A percentile compares a stretch with the other conserved stretches of the same genome.
phyloP scores from a whole-genome alignment of 2,797 vertebrate genomes.

The Novumbra hubbsi region DNA sequence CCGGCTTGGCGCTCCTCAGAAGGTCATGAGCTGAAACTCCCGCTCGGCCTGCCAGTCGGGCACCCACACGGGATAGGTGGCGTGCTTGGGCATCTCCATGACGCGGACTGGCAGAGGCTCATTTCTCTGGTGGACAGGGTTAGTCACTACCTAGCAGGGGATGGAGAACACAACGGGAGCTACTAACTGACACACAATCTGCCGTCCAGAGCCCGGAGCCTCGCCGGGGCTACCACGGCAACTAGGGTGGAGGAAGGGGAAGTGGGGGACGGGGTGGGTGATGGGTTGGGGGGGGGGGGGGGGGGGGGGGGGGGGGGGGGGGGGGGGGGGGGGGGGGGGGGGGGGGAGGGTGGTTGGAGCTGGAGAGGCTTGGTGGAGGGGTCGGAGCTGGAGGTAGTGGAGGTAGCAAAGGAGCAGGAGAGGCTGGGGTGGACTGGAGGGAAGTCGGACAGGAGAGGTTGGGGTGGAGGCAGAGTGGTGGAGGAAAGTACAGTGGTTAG shows the following conservation, averaged over 20 bases:
- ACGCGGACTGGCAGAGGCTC: slow-evolving; percentile 77
- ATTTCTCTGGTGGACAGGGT: slow-evolving; percentile 81
- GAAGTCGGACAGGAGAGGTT: not conserved
- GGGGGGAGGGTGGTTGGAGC: slow-evolving; percentile 11
- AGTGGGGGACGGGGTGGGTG: not conserved
- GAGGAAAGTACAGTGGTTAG: slow-evolving; percentile 68
- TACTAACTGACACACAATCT: slow-evolving; percentile 74
- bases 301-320: slow-evolving; percentile 9
- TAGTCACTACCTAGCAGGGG: slow-evolving; percentile 85
- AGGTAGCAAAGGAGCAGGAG: slow-evolving; percentile 16
- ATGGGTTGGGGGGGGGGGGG: not conserved
- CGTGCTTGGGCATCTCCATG: slow-evolving; percentile 83
- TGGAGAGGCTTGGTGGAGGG: slow-evolving; percentile 16
- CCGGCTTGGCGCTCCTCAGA: slow-evolving; percentile 73
- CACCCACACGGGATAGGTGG: slow-evolving; percentile 85
- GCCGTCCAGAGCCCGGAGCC: slow-evolving; percentile 50
- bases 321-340: not conserved
- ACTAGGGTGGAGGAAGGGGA: slow-evolving; percentile 26
- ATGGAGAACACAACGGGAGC: slow-evolving; percentile 81
- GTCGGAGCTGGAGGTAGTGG: not conserved
- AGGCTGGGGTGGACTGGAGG: slow-evolving; percentile 7
- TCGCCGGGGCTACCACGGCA: slow-evolving; percentile 56
- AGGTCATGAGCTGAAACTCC: slow-evolving; percentile 86
- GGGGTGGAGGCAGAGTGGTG: slow-evolving; percentile 31
- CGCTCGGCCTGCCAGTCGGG: slow-evolving; percentile 82